Base-by-base conservation (phyloP, 2,113 vertebrate genomes). In the Anoura caudifer region DNA sequence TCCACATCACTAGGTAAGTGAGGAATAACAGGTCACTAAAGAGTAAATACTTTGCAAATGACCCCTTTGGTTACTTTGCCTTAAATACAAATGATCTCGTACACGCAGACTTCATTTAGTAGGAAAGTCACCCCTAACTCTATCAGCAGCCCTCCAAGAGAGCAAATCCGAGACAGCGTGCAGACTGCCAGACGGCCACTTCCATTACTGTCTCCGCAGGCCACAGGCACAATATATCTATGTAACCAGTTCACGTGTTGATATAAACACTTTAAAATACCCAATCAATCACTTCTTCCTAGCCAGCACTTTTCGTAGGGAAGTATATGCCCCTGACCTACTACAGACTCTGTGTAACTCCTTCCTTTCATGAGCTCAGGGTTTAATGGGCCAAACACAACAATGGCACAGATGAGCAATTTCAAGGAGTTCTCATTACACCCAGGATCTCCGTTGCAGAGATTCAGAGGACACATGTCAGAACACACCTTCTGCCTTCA, bases 371-470 rank as follows among this genome's bases (percentile, higher is more conserved):
- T 52, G 89, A 97, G 91, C 96, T 96, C 82, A 83, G 86, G 31
- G 87, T 95, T 95, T 97, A 96, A 97, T 97, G 95, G 97, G 86
- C 93, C 96, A 95, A 94, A 93, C 77, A 94, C 91, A 91, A 96
- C 94, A 98, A 94, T 80, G 93, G 97, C 61, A 95, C 91, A 98
- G 95, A 91, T 61, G 90, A 97, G 73, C 76, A 87, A 85, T 96
- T 96, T 94, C 91, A 96, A 86, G 87, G 77, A 65, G 14, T 76
- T 97, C 94, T 97, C 90, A 97, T 97, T 96, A 96, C 86, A 93
- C 70, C 85, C 50, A 63, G 93, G 61, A 91, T 94, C 91, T 91
- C n/a, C 20, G 9, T 88, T 93, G 90, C 77, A 80, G 89, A 82
- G 76, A 92, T 86, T 89, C 85, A 86, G 61, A 86, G 77, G 91